Evolutionary conservation across 2,888 invertebrate genomes (phyloP).

Genomic region (Belgica antarctica): DNA sequence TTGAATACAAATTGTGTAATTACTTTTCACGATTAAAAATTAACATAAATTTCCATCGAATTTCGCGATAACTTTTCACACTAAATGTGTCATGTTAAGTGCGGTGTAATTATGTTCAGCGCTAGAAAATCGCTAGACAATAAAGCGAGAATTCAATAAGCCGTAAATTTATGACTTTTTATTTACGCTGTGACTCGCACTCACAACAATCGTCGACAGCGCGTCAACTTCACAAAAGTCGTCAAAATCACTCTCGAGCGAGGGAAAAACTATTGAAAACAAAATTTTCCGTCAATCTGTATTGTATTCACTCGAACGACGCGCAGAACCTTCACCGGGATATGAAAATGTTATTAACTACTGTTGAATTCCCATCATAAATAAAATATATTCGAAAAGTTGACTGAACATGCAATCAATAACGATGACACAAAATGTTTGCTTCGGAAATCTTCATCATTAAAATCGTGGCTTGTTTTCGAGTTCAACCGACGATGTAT

Average conservation of each 20-base stretch:
- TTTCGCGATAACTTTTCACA: constrained; percentile 15
- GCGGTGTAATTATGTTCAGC: constrained; percentile 1
- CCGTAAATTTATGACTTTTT: constrained; percentile 30
- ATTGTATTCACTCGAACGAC: not conserved
- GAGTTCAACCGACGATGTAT: not conserved
- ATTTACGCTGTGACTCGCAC: not conserved
- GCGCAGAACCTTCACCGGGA: not conserved
- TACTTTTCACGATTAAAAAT: constrained; percentile 2
- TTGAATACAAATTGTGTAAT: not conserved
- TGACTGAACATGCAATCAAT: not conserved
- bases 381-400: not conserved
- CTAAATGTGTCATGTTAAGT: constrained; percentile 21
- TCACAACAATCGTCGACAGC: not conserved
- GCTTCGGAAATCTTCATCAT: too few species aligned
- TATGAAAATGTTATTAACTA: not conserved
- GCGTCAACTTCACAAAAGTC: not conserved
- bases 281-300: not conserved
- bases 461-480: too few species aligned
- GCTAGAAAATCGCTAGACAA: not conserved
- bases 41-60: constrained; percentile 5
- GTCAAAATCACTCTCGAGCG: not conserved
- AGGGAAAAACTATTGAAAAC: constrained; percentile 31
- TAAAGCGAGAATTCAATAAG: constrained; percentile 19
- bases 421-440: not conserved
- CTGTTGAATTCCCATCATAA: not conserved